These are phyloP conservation scores for Neoscelio sp. DNA, from an alignment of 2,888 invertebrate species.

Conservation along the genomic window DNA sequence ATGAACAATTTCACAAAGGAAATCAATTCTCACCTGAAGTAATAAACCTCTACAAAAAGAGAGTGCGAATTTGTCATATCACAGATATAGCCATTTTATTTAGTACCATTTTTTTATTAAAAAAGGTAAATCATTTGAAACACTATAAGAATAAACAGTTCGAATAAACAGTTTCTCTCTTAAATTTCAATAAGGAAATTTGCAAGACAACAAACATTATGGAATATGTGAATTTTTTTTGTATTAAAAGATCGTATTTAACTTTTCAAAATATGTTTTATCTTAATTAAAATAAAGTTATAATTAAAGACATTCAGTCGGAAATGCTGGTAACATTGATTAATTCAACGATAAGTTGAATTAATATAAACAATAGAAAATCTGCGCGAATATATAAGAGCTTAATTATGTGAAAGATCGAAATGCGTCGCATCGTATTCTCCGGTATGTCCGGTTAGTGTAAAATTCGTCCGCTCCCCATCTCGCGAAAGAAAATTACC, in stretches of 20 bases:
- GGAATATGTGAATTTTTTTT: no score
- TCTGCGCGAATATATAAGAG: conserved; percentile 23
- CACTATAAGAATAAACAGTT: no score
- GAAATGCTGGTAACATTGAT: no score
- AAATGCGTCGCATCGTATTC: conserved; percentile 43
- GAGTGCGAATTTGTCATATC: neutral
- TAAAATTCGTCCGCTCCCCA: conserved; percentile 59
- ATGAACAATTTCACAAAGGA: neutral
- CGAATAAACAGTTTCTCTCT: no score
- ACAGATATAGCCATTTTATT: neutral
- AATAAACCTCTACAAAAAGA: neutral
- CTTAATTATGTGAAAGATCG: conserved; percentile 31
- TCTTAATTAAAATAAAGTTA: no score
- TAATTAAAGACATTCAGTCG: no score
- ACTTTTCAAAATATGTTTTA: no score
- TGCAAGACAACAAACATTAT: no score
- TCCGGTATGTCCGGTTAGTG: conserved; percentile 54
- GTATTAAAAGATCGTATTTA: no score
- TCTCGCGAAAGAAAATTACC: conserved; percentile 72
- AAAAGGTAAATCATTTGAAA: neutral
- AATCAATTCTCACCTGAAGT: conserved; percentile 2
- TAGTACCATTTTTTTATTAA: neutral
- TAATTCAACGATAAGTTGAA: neutral
- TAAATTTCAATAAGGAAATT: no score
- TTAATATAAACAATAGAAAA: conserved; percentile 27